These are phyloP conservation scores for Sparidentex hasta DNA, from an alignment of 2,797 vertebrate genomes.

Conservation along the genomic window DNA sequence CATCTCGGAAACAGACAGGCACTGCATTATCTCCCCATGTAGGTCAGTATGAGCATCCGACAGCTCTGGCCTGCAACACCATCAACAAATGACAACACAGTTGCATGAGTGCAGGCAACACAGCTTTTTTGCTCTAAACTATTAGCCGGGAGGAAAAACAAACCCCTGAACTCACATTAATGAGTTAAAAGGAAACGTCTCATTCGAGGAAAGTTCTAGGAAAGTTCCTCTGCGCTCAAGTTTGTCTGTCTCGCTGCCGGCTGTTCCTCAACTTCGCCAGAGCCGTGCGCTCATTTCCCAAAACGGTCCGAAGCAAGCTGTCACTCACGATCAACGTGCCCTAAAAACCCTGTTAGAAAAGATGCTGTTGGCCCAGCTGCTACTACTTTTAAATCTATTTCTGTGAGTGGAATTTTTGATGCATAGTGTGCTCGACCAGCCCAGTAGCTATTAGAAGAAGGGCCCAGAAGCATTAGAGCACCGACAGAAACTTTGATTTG, in stretches of 20 bases:
- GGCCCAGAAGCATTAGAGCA: constrained; percentile 49
- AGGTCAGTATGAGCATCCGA: constrained; percentile 73
- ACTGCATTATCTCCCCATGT: constrained; percentile 73
- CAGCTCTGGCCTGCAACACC: constrained; percentile 52
- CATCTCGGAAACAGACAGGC: constrained; percentile 61
- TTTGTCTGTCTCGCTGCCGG: constrained; percentile 56
- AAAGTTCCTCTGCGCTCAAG: constrained; percentile 54
- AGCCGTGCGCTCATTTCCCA: constrained; percentile 66
- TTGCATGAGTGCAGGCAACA: constrained; percentile 28
- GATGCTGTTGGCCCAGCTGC: constrained; percentile 71
- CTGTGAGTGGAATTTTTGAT: constrained; percentile 56
- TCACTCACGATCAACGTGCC: constrained; percentile 76
- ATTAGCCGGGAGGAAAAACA: constrained; percentile 42
- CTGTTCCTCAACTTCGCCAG: constrained; percentile 67
- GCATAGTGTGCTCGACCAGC: constrained; percentile 49
- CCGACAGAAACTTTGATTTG: constrained; percentile 48
- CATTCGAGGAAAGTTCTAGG: constrained; percentile 59
- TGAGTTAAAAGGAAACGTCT: constrained; percentile 57
- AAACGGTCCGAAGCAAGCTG: constrained; percentile 69
- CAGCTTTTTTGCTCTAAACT: constrained; percentile 23
- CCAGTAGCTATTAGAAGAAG: constrained; percentile 59
- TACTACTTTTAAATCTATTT: constrained; percentile 72
- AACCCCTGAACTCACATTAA: constrained; percentile 50
- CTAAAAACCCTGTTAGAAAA: constrained; percentile 78
- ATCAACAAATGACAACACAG: constrained; percentile 51